phyloP scores from a whole-genome alignment of 2,113 vertebrate genomes.

The Butorides virescens region DNA sequence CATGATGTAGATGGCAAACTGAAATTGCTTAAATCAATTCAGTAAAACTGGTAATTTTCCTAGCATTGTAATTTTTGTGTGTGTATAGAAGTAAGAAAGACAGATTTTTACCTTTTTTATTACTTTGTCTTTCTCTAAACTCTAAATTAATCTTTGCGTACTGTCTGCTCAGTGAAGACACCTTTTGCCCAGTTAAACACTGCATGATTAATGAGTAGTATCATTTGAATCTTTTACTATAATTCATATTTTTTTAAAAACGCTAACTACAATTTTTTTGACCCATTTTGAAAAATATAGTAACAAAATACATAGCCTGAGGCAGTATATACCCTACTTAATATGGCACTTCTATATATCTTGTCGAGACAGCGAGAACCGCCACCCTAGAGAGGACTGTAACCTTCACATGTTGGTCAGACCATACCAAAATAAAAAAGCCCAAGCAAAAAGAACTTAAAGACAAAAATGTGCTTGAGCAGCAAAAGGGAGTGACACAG shows the following conservation, averaged over 20 bases:
- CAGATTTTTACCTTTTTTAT: background rate
- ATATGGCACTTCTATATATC: background rate
- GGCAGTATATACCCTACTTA: background rate
- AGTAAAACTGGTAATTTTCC: background rate
- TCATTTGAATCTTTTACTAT: background rate
- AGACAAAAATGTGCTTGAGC: conserved; percentile 11
- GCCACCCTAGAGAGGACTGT: background rate
- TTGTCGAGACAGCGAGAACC: background rate
- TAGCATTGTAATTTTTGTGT: background rate
- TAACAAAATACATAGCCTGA: background rate
- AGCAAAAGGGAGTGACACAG: background rate
- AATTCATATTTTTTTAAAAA: background rate
- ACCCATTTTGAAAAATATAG: background rate
- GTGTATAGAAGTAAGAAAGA: background rate
- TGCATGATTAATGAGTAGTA: background rate
- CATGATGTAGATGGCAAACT: background rate
- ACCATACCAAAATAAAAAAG: background rate
- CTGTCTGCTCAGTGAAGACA: background rate
- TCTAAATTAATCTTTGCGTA: background rate
- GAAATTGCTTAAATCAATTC: background rate
- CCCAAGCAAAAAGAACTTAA: background rate
- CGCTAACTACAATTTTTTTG: background rate
- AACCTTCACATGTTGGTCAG: background rate
- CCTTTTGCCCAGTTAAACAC: background rate
- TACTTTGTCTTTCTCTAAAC: background rate